A percentile compares a stretch with the other conserved stretches of the same genome.
phyloP scores from a whole-genome alignment of 2,888 invertebrate species.

The Autographa pulchrina region DNA sequence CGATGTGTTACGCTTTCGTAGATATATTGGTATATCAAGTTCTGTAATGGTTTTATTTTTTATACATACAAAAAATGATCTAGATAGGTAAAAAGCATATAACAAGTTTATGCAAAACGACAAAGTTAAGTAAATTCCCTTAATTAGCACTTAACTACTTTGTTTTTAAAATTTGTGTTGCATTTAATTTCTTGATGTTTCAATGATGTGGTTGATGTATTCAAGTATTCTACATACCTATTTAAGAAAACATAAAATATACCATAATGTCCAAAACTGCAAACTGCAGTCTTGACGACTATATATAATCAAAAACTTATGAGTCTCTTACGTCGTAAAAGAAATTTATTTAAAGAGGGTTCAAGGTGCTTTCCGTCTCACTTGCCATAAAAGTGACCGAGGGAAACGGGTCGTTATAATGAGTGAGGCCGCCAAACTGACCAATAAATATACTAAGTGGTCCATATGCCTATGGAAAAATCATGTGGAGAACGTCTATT shows the following conservation, averaged over 20 bases:
- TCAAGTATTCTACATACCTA: not conserved
- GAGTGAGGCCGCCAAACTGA: constrained; percentile 10
- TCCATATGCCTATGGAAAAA: not conserved
- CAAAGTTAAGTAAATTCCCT: too few species aligned
- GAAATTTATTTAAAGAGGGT: constrained; percentile 22
- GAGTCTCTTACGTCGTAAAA: constrained; percentile 2
- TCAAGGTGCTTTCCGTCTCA: constrained; percentile 10
- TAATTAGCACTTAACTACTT: not conserved
- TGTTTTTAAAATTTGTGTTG: not conserved
- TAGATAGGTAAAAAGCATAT: not conserved
- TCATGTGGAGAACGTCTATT: not conserved
- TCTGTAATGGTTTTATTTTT: not conserved
- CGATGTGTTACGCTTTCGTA: constrained; percentile 33
- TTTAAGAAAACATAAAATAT: not conserved
- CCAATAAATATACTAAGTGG: constrained; percentile 1
- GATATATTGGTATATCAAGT: constrained; percentile 7
- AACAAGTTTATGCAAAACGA: not conserved
- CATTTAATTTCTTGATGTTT: too few species aligned
- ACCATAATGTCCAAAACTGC: not conserved
- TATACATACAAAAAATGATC: not conserved
- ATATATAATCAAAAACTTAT: constrained; percentile 2
- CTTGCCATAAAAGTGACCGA: constrained; percentile 18
- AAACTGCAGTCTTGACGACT: not conserved
- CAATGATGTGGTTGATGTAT: not conserved
- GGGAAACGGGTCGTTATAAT: constrained; percentile 18